phyloP scores from a whole-genome alignment of 2,888 invertebrate genomes.

The Lasioglossum figueresi region DNA sequence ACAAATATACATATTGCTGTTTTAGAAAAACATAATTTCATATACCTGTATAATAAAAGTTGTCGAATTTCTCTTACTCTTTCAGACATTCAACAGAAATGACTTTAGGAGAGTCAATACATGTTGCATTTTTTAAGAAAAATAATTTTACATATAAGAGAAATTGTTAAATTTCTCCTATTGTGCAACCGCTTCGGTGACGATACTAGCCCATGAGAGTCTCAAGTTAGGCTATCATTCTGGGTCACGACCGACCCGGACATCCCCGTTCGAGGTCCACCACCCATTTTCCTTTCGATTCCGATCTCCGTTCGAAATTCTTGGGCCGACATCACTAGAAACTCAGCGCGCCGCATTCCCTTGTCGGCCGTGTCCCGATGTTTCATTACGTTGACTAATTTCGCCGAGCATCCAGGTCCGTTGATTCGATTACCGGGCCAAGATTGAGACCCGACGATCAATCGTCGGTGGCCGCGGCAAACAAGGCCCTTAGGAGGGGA shows the following conservation, averaged over 20 bases:
- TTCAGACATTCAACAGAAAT: too few relatives aligned
- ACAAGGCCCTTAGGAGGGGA: not conserved
- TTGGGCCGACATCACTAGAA: conserved; percentile 15
- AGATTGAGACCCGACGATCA: conserved; percentile 55
- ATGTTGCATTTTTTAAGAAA: too few relatives aligned
- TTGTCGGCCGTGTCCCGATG: conserved; percentile 26
- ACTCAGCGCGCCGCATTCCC: conserved; percentile 41
- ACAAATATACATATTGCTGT: too few relatives aligned
- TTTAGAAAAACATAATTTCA: too few relatives aligned
- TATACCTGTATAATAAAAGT: too few relatives aligned
- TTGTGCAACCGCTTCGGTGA: not conserved
- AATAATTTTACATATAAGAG: too few relatives aligned
- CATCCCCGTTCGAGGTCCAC: not conserved
- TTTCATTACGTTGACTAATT: conserved; percentile 60
- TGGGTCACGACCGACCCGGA: not conserved
- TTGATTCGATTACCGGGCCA: conserved; percentile 49
- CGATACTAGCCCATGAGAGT: not conserved
- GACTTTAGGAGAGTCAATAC: too few relatives aligned
- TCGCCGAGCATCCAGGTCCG: conserved; percentile 21
- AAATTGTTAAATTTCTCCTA: not conserved
- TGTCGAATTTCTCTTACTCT: too few relatives aligned
- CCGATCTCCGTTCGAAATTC: not conserved
- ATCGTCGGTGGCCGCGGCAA: conserved; percentile 15
- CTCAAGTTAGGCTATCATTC: not conserved
- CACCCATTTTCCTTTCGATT: not conserved